Evolutionary conservation across 1,140 invertebrate species (phyloP).

Genomic region (Neodiprion virginianus): DNA sequence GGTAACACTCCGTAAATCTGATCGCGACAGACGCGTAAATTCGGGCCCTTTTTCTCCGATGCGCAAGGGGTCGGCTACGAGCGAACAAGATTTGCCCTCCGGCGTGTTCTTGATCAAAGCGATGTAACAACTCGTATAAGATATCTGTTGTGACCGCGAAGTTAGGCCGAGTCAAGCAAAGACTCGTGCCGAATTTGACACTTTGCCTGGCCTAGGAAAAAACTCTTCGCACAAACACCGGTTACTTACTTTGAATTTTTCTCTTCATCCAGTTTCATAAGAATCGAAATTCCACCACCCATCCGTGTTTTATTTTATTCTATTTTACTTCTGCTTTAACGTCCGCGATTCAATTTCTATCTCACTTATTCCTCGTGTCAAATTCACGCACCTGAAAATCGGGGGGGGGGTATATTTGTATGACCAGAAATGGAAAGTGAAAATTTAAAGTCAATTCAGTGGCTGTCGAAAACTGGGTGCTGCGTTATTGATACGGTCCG

Average conservation of each 20-base stretch:
- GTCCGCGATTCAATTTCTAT: too few species aligned
- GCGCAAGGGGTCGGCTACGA: neutral
- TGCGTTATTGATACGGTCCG: too few species aligned
- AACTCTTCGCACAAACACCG: too few species aligned
- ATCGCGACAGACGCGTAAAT: neutral
- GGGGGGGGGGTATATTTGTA: too few species aligned
- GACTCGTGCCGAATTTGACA: neutral
- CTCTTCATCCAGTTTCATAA: too few species aligned
- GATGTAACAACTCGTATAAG: neutral
- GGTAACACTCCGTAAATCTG: conserved; percentile 2
- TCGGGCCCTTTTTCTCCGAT: neutral
- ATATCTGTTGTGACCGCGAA: neutral
- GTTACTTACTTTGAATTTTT: too few species aligned
- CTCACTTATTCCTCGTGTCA: too few species aligned
- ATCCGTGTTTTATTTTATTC: neutral
- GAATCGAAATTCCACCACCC: too few species aligned
- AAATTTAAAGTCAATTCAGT: too few species aligned
- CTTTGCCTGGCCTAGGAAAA: neutral
- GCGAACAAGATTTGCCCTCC: neutral
- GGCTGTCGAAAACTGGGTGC: too few species aligned
- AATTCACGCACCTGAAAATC: too few species aligned
- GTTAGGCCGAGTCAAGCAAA: neutral
- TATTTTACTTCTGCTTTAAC: neutral
- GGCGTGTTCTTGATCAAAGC: neutral
- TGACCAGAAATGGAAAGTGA: too few species aligned